Evolutionary conservation across 2,888 invertebrate species (phyloP).

Genomic region (Caenorhabditis sp.): DNA sequence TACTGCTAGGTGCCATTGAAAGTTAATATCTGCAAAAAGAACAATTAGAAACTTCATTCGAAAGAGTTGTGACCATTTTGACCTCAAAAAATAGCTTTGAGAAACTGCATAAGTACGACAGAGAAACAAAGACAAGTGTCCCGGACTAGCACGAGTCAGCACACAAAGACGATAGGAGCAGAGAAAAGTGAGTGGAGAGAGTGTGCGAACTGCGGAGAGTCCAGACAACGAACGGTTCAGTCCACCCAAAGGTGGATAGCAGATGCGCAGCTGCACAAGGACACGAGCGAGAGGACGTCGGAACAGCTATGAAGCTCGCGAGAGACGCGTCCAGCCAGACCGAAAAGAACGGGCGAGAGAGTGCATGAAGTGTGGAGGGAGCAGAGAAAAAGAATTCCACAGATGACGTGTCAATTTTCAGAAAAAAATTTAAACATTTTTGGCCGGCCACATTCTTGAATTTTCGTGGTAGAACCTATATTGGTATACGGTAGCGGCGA

Average conservation of each 20-base stretch:
- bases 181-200: constrained; percentile 14
- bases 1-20: constrained; percentile 24
- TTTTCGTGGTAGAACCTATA: not conserved
- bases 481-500: not conserved
- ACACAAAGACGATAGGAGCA: not conserved
- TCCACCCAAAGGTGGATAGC: constrained; percentile 11
- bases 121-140: not conserved
- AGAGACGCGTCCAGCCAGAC: constrained; percentile 16
- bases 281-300: constrained; percentile 9
- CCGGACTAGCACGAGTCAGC: not conserved
- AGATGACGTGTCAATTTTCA: constrained; percentile 45
- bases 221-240: constrained; percentile 10
- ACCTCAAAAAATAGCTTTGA: not conserved
- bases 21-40: not conserved
- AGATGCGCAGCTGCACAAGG: constrained; percentile 7
- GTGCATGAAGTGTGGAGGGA: constrained; percentile 9
- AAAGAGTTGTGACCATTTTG: too few relatives aligned
- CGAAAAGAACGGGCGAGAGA: constrained; percentile 34
- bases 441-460: not conserved
- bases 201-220: constrained; percentile 6
- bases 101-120: not conserved
- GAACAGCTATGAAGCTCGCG: constrained; percentile 22
- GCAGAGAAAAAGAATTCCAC: constrained; percentile 26
- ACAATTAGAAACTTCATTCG: not conserved
- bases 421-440: constrained; percentile 11